Evolutionary conservation across 1,140 invertebrate species (phyloP).

Genomic region (Platyura marginata): DNA sequence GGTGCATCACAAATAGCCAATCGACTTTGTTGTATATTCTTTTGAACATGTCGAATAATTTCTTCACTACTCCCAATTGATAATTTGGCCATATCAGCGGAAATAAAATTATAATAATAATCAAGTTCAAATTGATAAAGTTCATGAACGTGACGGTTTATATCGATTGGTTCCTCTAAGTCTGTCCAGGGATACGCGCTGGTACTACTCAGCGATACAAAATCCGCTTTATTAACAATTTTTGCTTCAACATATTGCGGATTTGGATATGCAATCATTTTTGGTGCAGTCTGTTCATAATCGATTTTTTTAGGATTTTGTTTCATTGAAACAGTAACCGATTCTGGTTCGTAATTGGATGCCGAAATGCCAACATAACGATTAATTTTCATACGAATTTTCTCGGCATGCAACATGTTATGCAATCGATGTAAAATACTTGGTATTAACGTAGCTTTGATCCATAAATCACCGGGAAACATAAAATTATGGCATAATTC

Average conservation of each 20-base stretch:
- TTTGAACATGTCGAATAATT: not conserved
- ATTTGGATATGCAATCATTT: not conserved
- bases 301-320: constrained; percentile 2
- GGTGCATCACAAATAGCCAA: not conserved
- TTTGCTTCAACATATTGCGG: not conserved
- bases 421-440: constrained; percentile 52
- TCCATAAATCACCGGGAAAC: constrained; percentile 76
- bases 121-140: constrained; percentile 44
- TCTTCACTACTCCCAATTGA: not conserved
- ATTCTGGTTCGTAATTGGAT: constrained; percentile 9
- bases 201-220: not conserved
- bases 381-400: constrained; percentile 12
- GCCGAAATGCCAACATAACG: constrained; percentile 9
- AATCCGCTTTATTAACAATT: not conserved
- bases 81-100: not conserved
- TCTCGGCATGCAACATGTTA: constrained; percentile 17
- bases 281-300: not conserved
- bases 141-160: constrained; percentile 34
- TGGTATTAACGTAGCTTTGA: constrained; percentile 75
- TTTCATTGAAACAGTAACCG: constrained; percentile 14
- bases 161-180: constrained; percentile 42
- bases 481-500: constrained; percentile 75
- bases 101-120: constrained; percentile 29
- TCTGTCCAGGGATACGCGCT: constrained; percentile 13
- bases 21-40: not conserved